phyloP scores from a whole-genome alignment of 1,140 invertebrate genomes.

The Eubasilissa regina region DNA sequence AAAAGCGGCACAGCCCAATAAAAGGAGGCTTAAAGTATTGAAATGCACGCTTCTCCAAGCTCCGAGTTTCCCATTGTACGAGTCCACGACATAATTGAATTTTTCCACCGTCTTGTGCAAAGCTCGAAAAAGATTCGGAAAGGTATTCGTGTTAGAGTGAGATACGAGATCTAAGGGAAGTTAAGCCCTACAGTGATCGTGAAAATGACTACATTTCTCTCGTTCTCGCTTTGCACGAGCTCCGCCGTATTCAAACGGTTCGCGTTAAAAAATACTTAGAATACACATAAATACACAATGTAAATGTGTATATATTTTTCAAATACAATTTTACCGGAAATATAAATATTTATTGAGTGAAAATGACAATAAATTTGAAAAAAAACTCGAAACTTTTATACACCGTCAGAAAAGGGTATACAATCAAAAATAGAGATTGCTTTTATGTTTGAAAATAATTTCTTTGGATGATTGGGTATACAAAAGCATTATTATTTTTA shows the following conservation, averaged over 20 bases:
- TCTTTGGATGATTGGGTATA: too few species aligned
- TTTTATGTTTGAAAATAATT: too few species aligned
- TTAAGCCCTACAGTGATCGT: slow-evolving; percentile 25
- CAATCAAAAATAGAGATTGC: too few species aligned
- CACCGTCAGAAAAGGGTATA: too few species aligned
- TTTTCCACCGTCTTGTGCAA: slow-evolving; percentile 34
- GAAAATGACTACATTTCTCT: slow-evolving; percentile 29
- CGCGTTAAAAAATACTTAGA: not conserved
- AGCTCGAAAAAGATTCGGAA: slow-evolving; percentile 31
- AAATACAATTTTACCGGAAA: too few species aligned
- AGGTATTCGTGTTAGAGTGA: slow-evolving; percentile 34
- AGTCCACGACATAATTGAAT: slow-evolving; percentile 36
- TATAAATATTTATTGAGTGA: too few species aligned
- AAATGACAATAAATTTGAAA: too few species aligned
- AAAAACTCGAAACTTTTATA: too few species aligned
- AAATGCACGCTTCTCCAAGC: slow-evolving; percentile 28
- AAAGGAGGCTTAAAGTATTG: slow-evolving; percentile 29
- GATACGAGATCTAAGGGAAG: slow-evolving; percentile 24
- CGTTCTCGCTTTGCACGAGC: not conserved
- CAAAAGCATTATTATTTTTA: too few species aligned
- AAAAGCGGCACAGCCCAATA: slow-evolving; percentile 15
- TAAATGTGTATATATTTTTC: too few species aligned
- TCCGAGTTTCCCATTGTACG: slow-evolving; percentile 24
- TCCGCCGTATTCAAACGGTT: not conserved
- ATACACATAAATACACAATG: too few species aligned